Conservation (phyloP, 2,888 invertebrate genomes). For the Eupelmus urozonus region DNA sequence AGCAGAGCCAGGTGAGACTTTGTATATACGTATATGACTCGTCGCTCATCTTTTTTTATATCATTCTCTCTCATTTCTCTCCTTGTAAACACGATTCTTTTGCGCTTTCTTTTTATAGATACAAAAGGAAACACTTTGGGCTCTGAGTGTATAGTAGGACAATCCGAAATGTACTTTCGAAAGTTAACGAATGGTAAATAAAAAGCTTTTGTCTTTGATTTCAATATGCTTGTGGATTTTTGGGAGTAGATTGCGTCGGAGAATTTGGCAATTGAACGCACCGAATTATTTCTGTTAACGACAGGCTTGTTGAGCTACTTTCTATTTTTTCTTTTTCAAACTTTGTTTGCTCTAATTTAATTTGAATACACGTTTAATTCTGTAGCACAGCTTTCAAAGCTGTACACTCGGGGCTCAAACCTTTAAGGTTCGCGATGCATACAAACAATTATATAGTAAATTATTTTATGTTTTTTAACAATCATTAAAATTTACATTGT, state of each 20-base stretch:
- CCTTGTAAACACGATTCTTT: slow-evolving; percentile 5
- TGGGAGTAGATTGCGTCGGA: background rate
- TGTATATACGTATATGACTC: too few species aligned
- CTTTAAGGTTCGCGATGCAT: background rate
- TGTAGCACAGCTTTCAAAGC: slow-evolving; percentile 14
- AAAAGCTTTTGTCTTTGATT: background rate
- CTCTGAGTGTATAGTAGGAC: slow-evolving; percentile 56
- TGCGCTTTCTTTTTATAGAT: slow-evolving; percentile 51
- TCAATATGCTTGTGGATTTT: too few species aligned
- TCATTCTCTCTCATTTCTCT: background rate
- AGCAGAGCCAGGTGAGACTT: slow-evolving; percentile 72
- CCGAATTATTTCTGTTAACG: too few species aligned
- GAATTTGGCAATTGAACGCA: too few species aligned
- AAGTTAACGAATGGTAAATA: slow-evolving; percentile 17
- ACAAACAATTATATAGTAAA: too few species aligned
- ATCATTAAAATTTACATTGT: too few species aligned
- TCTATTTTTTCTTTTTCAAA: background rate
- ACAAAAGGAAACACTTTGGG: slow-evolving; percentile 55
- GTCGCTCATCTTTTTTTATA: background rate
- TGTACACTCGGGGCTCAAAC: slow-evolving; percentile 53
- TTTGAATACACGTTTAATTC: background rate
- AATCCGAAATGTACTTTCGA: background rate
- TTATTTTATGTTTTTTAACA: too few species aligned
- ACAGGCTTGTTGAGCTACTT: too few species aligned
- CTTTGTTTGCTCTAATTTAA: background rate